A percentile compares a stretch with the other conserved stretches of the same genome.
These are phyloP conservation scores for Zootermopsis nevadensis DNA, from an alignment of 2,888 invertebrate genomes.

Conservation along the genomic window DNA sequence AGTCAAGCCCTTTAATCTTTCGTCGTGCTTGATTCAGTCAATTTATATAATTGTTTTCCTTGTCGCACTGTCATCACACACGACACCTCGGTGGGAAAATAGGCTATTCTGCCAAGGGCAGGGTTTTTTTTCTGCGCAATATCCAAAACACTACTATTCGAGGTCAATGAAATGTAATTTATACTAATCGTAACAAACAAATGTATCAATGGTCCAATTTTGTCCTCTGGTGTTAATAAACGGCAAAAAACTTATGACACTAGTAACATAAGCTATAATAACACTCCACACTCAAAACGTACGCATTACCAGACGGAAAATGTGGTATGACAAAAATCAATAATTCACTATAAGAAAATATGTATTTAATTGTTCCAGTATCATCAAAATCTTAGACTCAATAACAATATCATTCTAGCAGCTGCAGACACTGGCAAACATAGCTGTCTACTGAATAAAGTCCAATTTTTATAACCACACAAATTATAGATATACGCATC, in stretches of 20 bases:
- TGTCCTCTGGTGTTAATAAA: not conserved
- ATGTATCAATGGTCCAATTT: not conserved
- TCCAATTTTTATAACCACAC: conserved; percentile 53
- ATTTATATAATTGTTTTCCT: conserved; percentile 16
- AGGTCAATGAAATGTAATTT: conserved; percentile 58
- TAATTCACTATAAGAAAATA: conserved; percentile 50
- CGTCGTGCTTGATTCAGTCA: too few species aligned
- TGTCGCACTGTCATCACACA: conserved; percentile 7
- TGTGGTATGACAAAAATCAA: conserved; percentile 52
- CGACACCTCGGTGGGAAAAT: conserved; percentile 39
- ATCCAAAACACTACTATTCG: conserved; percentile 59
- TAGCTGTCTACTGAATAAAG: conserved; percentile 40
- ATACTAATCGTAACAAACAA: not conserved
- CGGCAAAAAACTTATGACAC: not conserved
- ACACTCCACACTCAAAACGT: conserved; percentile 24
- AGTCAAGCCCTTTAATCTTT: too few species aligned
- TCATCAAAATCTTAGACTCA: conserved; percentile 47
- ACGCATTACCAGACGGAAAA: conserved; percentile 50
- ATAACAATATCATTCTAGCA: conserved; percentile 38
- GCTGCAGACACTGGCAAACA: conserved; percentile 28
- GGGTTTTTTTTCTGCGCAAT: conserved; percentile 63
- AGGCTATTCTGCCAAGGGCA: conserved; percentile 60
- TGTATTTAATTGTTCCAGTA: conserved; percentile 43
- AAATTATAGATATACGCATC: conserved; percentile 55
- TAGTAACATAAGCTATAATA: not conserved